Evolutionary conservation across 2,797 vertebrate species (phyloP).

Genomic region (Sarcoramphus papa): DNA sequence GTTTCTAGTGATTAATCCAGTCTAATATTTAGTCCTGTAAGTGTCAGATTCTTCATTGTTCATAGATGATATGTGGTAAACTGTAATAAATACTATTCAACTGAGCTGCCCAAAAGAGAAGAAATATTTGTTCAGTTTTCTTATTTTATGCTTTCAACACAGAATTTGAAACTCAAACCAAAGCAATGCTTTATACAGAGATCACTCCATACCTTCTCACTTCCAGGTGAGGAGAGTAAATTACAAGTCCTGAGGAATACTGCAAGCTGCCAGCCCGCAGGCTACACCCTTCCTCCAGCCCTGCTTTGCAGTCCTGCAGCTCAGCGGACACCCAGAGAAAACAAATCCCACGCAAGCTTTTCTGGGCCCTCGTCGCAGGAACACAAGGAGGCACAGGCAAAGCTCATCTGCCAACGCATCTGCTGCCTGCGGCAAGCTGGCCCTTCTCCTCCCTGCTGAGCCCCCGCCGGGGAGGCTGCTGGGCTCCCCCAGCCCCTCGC

Average conservation of each 20-base stretch:
- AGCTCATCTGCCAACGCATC: not conserved
- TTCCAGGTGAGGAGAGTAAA: not conserved
- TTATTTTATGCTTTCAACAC: not conserved
- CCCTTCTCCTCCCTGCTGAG: accelerated
- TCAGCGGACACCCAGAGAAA: not conserved
- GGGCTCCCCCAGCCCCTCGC: not conserved
- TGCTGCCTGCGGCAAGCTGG: too few species aligned
- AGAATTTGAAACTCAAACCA: not conserved
- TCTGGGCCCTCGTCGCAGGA: accelerated
- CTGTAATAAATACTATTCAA: not conserved
- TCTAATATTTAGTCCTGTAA: not conserved
- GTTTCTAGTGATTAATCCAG: not conserved
- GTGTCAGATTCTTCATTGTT: not conserved
- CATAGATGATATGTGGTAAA: not conserved
- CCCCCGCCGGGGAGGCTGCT: not conserved
- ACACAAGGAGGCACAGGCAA: too few species aligned
- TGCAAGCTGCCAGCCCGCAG: accelerated
- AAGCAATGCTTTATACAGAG: not conserved
- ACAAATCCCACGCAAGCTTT: not conserved
- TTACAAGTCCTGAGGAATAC: not conserved
- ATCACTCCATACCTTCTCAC: not conserved
- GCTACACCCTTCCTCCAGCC: not conserved
- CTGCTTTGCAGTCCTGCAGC: not conserved
- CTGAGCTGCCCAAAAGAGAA: not conserved
- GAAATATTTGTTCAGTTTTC: not conserved